Percentiles rank a stretch among this genome's conserved stretches.
Conservation (phyloP, 2,113 vertebrate genomes). For the Manacus vitellinus region DNA sequence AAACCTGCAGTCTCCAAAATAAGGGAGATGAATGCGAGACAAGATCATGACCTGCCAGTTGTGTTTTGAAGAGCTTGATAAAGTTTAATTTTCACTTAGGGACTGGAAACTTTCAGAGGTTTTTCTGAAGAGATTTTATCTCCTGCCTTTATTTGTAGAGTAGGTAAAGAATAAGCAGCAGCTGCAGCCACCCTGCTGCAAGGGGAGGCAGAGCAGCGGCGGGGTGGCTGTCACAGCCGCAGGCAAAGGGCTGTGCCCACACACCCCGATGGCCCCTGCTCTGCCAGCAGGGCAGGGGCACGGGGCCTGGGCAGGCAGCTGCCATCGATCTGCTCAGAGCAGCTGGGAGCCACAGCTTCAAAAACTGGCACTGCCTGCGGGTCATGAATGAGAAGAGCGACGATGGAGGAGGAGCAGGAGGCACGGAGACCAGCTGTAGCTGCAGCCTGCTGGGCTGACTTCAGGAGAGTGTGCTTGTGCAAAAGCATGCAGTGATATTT, state of each 20-base stretch:
- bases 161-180: not conserved
- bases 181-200: not conserved
- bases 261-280: not conserved
- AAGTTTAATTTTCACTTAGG: not conserved
- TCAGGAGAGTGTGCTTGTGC: not conserved
- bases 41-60: not conserved
- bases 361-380: not conserved
- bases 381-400: not conserved
- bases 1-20: not conserved
- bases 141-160: not conserved
- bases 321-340: fast-evolving
- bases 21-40: not conserved
- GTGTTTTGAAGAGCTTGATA: not conserved
- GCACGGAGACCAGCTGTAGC: not conserved
- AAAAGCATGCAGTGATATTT: not conserved
- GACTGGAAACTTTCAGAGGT: not conserved
- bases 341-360: not conserved
- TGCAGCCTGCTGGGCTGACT: not conserved
- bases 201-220: fast-evolving
- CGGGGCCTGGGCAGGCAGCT: not conserved
- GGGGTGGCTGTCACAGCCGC: fast-evolving
- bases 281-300: not conserved
- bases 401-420: not conserved
- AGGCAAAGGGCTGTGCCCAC: not conserved
- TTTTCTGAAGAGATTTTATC: not conserved